Percentiles rank a stretch among this genome's conserved stretches.
Evolutionary conservation across 1,140 invertebrate genomes (phyloP).

Genomic region (Drosophila lowei): DNA sequence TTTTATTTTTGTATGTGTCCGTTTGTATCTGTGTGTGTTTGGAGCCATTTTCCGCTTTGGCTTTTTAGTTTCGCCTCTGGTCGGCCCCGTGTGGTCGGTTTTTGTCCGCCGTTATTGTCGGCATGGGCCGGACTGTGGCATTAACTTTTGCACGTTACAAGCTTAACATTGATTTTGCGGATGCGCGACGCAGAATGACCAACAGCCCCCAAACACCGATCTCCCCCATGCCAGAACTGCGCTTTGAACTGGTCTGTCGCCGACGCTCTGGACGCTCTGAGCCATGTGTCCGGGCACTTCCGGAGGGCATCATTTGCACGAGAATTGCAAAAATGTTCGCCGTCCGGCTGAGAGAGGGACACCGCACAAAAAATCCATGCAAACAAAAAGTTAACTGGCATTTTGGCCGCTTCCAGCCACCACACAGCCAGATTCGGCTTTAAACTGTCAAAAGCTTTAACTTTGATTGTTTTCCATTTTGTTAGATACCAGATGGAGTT

Average conservation of each 20-base stretch:
- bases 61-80: conserved; percentile 45
- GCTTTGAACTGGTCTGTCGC: too few species aligned
- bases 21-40: neutral
- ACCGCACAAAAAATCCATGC: conserved; percentile 19
- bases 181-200: conserved; percentile 40
- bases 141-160: conserved; percentile 72
- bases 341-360: conserved; percentile 29
- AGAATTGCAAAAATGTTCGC: conserved; percentile 67
- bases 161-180: conserved; percentile 75
- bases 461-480: conserved; percentile 21
- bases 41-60: conserved; percentile 47
- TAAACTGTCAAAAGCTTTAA: conserved; percentile 47
- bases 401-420: conserved; percentile 36
- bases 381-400: conserved; percentile 62
- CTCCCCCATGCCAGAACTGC: neutral
- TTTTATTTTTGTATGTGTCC: conserved; percentile 8
- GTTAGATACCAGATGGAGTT: neutral
- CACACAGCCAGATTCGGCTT: conserved; percentile 22
- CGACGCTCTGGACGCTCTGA: conserved; percentile 38
- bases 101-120: conserved; percentile 25
- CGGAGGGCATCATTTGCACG: conserved; percentile 77
- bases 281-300: conserved; percentile 67
- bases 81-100: conserved; percentile 41
- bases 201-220: conserved; percentile 4
- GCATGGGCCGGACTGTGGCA: conserved; percentile 31